Base-by-base conservation (phyloP, 2,888 invertebrate species). In the Latheticus oryzae region DNA sequence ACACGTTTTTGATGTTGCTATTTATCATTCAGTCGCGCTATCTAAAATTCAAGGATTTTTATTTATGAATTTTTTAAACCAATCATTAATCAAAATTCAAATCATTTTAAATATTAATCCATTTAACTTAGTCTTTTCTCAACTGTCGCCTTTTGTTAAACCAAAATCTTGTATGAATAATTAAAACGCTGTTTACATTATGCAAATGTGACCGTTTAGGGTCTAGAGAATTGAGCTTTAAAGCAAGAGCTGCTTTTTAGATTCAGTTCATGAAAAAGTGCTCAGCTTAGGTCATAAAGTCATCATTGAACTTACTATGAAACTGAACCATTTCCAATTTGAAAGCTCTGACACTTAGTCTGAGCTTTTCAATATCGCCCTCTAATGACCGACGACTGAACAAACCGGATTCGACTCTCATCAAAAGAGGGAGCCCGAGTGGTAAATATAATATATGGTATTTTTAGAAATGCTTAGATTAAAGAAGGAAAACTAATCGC, bases 301-400 rank as follows among this genome's bases (percentile, higher is more conserved):
- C 45, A 17, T 7, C 16, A 13, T 19, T 11, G 9, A 11, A 16
- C 8, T 28, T 16, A 16, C 12, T 23, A 47, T 54, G 45, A 37
- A 54, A 54, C 38, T 37, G 38, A 30, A 37, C 16, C 45, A 17
- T 21, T 43, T 7, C 8, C 23, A 9, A 35, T 5, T 7, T 7
- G 33, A 48, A 47, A 55, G 47, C 40, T 55, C 38, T 33, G 8
- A 15, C 12, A 40, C 38, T 42, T n/a, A 17, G 28, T 28, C 11
- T 8, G 19, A 52, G 55, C 55, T 47, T 54, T 55, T 47, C 37
- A 55, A 40, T 48, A 32, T 9, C 55, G 55, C 55, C 55, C 43
- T 40, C 55, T 55, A 47, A 30, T 43, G 55, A 8, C 21, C 13
- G 21, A 17, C 26, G 37, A n/a, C 13, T 16, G 21, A 28, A 37